A percentile compares a stretch with the other conserved stretches of the same genome.
Evolutionary conservation across 2,797 vertebrate species (phyloP).

Genomic region (Aythya fuligula): DNA sequence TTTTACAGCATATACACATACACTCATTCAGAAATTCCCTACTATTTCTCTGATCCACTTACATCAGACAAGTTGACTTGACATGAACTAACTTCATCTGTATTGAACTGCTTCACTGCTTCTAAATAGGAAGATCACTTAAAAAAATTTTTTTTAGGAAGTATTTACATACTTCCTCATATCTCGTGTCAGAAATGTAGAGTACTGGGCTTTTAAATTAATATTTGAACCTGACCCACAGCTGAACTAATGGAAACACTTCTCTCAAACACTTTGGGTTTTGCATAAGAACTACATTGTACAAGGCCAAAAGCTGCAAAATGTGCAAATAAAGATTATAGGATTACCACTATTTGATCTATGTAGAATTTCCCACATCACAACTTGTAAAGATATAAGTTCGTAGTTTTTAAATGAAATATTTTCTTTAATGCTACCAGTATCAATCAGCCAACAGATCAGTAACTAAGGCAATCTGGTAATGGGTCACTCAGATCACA

Average conservation of each 20-base stretch:
- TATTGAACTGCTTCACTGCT: background rate
- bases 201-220: background rate
- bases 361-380: background rate
- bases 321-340: background rate
- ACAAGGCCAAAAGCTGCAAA: background rate
- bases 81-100: background rate
- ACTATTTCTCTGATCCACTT: background rate
- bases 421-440: background rate
- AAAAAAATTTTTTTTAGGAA: background rate
- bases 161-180: background rate
- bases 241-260: background rate
- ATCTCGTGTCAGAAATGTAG: background rate
- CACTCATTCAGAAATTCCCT: background rate
- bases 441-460: background rate
- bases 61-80: background rate
- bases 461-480: background rate
- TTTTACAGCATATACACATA: background rate
- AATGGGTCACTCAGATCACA: background rate
- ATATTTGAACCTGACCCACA: background rate
- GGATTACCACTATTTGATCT: background rate
- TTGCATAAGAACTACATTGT: background rate
- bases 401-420: background rate
- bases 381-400: background rate
- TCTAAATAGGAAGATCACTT: background rate
- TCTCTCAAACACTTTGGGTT: background rate